Percentiles rank a stretch among this genome's conserved stretches.
Conservation (phyloP, 2,113 vertebrate species). For the Grammomys dolichurus region DNA sequence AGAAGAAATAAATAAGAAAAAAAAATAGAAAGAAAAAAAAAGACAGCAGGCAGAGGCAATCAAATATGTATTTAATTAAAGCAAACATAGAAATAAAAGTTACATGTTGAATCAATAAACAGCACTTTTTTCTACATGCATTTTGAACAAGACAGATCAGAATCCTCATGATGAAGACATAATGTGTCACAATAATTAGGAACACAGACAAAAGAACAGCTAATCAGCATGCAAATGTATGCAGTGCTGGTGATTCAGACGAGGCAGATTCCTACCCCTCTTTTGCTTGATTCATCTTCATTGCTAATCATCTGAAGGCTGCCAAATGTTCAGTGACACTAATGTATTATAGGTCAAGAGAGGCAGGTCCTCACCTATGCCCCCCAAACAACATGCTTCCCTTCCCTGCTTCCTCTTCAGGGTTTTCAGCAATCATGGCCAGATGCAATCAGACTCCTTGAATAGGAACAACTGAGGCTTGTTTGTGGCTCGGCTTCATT, state of each 20-base stretch:
- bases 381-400: constrained; percentile 97
- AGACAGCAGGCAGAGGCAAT: constrained; percentile 90
- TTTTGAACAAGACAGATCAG: constrained; percentile 95
- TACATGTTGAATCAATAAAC: constrained; percentile 94
- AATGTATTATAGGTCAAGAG: constrained; percentile 98
- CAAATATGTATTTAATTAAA: constrained; percentile 95
- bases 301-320: constrained; percentile 94
- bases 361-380: constrained; percentile 96
- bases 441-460: constrained; percentile 99
- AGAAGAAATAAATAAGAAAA: constrained; percentile 89
- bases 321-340: constrained; percentile 97
- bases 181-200: constrained; percentile 99
- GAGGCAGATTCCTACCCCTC: constrained; percentile 92
- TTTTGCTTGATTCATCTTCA: constrained; percentile 94
- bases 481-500: constrained; percentile 99
- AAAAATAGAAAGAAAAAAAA: constrained; percentile 76
- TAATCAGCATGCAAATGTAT: constrained; percentile 99
- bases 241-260: constrained; percentile 93
- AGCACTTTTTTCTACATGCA: constrained; percentile 92
- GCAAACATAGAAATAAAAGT: constrained; percentile 94
- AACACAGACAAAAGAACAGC: constrained; percentile 96
- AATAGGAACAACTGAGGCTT: constrained; percentile 99
- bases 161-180: constrained; percentile 99
- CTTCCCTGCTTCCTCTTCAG: constrained; percentile 96
- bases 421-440: constrained; percentile 99